Base-by-base conservation (phyloP, 1,140 invertebrate genomes). In the Drosophila nasuta region DNA sequence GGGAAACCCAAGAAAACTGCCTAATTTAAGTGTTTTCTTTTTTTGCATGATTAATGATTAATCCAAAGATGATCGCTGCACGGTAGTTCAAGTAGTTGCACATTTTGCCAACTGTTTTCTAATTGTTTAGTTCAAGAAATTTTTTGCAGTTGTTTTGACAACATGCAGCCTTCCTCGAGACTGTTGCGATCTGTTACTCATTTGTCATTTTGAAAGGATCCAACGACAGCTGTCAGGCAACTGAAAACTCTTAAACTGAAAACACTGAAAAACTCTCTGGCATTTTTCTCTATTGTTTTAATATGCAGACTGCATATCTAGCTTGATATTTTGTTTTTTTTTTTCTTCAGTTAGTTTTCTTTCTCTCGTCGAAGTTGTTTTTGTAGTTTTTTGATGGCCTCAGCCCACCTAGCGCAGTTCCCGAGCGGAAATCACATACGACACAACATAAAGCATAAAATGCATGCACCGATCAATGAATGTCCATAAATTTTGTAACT, bases 381-480 rank as follows among this genome's bases (percentile, higher is more conserved):
- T 51, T 48, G 38, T 58, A 25, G 15, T 46, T 11, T 28, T 82
- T 82, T 90, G 85, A 90, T 77, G 75, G 73, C 63, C 65, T 10
- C 64, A 79, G 78, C 78, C 85, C 83, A 88, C 83, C 83, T 70
- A 88, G 77, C 43, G 83, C 67, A 80, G 83, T 88, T 88, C 75
- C 63, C 75, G 69, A 85, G 64, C 85, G 85, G 85, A 89, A 90
- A 89, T 89, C 85, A 89, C 85, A 89, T 89, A 82, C 86, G 54
- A 89, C 77, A 88, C 81, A 81, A 82, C 75, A 87, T 87, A 87
- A 87, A 87, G 75, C 80, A 86, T 86, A 89, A 89, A 88, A 88
- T 57, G 58, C 57, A 75, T 85, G 77, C 77, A 85, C 82, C 70
- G 81, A 64, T 74, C 70, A 68, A 86, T 87, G 75, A 71, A 85